Evolutionary conservation across 2,888 invertebrate species (phyloP).

Genomic region (Drosophila seclusa): DNA sequence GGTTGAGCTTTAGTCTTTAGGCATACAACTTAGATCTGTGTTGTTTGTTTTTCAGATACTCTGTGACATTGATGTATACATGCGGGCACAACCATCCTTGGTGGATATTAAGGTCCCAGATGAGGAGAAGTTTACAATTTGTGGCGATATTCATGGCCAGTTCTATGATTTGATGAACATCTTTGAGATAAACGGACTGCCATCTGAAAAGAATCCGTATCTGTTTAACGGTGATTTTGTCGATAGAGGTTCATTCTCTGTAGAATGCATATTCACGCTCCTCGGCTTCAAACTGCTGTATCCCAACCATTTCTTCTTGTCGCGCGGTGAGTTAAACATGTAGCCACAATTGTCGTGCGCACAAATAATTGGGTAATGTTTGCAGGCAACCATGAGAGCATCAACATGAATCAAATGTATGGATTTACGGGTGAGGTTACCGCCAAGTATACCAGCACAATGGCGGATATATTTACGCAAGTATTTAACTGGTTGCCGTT

Average conservation of each 20-base stretch:
- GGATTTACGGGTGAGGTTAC: constrained; percentile 99
- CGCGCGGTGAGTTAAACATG: constrained; percentile 90
- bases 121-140: constrained; percentile 97
- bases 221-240: constrained; percentile 99
- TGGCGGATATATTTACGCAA: constrained; percentile 99
- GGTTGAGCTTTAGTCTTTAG: background rate
- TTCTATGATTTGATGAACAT: constrained; percentile 99
- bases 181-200: constrained; percentile 98
- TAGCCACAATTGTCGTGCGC: background rate
- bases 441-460: constrained; percentile 96
- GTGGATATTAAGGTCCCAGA: constrained; percentile 95
- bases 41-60: constrained; percentile 89
- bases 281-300: constrained; percentile 98
- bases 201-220: constrained; percentile 97
- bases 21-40: background rate
- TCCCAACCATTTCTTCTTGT: constrained; percentile 98
- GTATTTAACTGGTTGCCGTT: constrained; percentile 99
- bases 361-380: background rate
- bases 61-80: constrained; percentile 93
- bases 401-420: constrained; percentile 99
- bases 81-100: constrained; percentile 93
- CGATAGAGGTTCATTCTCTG: constrained; percentile 99
- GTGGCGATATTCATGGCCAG: constrained; percentile 99
- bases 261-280: constrained; percentile 98
- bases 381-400: constrained; percentile 98